These are phyloP conservation scores for Gulo gulo DNA, from an alignment of 2,113 vertebrate species.

Conservation along the genomic window DNA sequence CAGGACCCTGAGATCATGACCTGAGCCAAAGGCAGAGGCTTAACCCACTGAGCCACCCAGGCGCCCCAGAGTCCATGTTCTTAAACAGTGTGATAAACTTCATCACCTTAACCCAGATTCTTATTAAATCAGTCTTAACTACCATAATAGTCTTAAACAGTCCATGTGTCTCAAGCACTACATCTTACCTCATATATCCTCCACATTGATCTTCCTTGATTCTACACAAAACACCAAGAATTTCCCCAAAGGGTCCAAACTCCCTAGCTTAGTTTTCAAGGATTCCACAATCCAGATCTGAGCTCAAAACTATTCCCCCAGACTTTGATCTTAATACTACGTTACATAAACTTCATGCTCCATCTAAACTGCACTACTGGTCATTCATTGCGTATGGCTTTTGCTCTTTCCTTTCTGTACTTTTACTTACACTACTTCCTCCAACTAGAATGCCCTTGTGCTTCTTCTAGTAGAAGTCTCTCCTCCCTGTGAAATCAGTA, in stretches of 20 bases:
- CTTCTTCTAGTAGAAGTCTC: background rate
- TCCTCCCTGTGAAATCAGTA: constrained; percentile 21
- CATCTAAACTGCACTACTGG: background rate
- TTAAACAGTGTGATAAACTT: background rate
- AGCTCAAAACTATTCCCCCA: background rate
- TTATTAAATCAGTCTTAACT: background rate
- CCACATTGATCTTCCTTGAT: constrained; percentile 2
- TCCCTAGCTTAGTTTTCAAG: background rate
- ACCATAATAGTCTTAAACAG: background rate
- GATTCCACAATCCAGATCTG: background rate
- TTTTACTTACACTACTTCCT: constrained; percentile 30
- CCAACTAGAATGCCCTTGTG: background rate
- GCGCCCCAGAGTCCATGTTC: background rate
- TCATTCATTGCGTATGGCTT: background rate
- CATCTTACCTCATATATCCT: background rate
- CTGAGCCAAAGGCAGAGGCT: too few relatives aligned
- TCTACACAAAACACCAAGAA: background rate
- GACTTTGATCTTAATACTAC: background rate
- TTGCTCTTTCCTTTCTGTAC: background rate
- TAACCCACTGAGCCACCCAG: too few relatives aligned
- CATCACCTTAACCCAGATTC: background rate
- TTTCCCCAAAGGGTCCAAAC: constrained; percentile 1
- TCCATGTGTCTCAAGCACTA: background rate
- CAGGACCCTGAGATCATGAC: too few relatives aligned
- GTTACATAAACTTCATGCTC: background rate